These are phyloP conservation scores for Isaurus tuberculatus DNA, from an alignment of 92 coral and sea anemone species.

Conservation along the genomic window DNA sequence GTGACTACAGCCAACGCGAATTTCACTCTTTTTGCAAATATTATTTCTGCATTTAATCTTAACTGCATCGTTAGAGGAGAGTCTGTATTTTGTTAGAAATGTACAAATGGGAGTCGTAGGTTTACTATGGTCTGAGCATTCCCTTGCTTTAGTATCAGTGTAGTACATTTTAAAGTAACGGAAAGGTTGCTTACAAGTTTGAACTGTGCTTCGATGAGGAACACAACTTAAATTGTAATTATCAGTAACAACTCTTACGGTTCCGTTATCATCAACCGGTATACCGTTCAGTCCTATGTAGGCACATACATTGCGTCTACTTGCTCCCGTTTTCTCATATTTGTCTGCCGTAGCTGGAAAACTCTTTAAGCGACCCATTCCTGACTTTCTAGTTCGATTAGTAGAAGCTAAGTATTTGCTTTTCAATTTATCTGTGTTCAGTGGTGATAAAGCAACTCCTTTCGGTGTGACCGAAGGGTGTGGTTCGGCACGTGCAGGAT, in stretches of 20 bases:
- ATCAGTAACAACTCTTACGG: background rate
- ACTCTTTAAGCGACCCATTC: background rate
- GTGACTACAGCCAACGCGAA: conserved; percentile 75
- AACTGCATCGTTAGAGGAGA: conserved; percentile 52
- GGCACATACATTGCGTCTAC: conserved; percentile 19
- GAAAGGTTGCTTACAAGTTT: conserved; percentile 67
- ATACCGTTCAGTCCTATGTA: conserved; percentile 30
- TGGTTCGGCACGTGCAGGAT: no score
- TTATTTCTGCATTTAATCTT: conserved; percentile 64
- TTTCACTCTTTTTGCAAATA: conserved; percentile 54
- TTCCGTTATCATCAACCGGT: conserved; percentile 35
- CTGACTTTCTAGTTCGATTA: background rate
- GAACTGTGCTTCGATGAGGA: conserved; percentile 55
- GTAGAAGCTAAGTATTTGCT: background rate
- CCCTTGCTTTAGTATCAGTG: conserved; percentile 52
- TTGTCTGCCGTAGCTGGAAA: background rate
- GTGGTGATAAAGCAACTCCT: background rate
- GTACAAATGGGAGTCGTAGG: conserved; percentile 67
- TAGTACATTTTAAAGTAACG: conserved; percentile 62
- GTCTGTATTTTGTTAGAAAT: conserved; percentile 62
- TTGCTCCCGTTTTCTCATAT: background rate
- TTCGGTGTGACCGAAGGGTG: background rate
- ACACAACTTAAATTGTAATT: conserved; percentile 57
- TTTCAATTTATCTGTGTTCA: background rate
- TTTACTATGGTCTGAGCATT: conserved; percentile 36